Evolutionary conservation across 2,888 invertebrate species (phyloP), one percentile per base, ranked within the genome.

Genomic region (Drosophila stalkeri): DNA sequence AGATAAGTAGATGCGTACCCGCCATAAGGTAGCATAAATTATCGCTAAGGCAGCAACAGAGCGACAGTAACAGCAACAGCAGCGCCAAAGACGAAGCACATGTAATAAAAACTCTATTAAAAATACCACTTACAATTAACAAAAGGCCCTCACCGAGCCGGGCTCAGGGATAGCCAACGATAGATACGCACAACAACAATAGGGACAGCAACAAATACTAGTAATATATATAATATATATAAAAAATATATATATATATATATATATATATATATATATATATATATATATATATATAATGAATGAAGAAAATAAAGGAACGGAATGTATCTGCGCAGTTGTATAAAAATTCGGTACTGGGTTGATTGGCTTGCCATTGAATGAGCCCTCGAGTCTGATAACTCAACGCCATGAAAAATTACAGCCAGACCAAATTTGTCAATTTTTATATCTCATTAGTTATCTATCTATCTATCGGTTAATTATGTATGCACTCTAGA

Each of bases 91-190:
- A 75, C 72, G 67, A 67, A 81, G 73, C 72, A 72, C 66, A 79
- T 77, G 66, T 75, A 74, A 65, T 85, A 72, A 74, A 81, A 81
- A 57, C 68, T 72, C 74, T 79, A 83, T 86, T 84, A 84, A 81
- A 86, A 84, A 70, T 75, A 74, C 86, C 86, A 82, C 77, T 87
- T 87, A 87, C 77, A 84, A 88, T 84, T 85, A 82, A 87, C 82
- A 85, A 85, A 86, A 72, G 73, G 67, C 80, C 75, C 71, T 75
- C 75, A 78, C 67, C 61, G 72, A 46, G 33, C 27, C 8, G 60
- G 65, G 69, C 78, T 77, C 77, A 79, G 64, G 56, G 56, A 78
- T 65, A 75, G 77, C 75, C 79, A 78, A 16, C 47, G 74, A 71
- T 52, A 71, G 62, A 75, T 67, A 75, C 65, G 46, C 8, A 12